Base-by-base conservation (phyloP, 2,113 vertebrate genomes). In the Sceloporus tristichus region DNA sequence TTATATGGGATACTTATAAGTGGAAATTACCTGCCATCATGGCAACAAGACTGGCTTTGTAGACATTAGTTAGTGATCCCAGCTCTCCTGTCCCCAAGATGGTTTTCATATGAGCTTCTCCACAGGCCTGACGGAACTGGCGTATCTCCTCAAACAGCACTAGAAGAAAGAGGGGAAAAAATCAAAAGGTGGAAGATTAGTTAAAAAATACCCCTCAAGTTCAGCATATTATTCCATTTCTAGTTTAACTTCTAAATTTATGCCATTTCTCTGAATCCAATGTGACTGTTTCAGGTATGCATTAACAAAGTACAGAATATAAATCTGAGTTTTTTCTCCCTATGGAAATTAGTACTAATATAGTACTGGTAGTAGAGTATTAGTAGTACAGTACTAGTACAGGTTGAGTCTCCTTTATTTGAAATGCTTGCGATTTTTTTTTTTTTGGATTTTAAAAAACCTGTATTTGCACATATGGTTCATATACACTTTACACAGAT, bases 31-130 rank as follows among this genome's bases (percentile, higher is more conserved):
- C 99, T 90, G 99, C 99, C 99, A 99, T 99, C 98, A 99, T 99
- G n/a, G 98, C 97, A 14, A 99, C 96, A 95, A 99, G 97, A 73
- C 99, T 99, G 96, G 98, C 98, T 93, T 98, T 98, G 96, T 99
- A 99, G 96, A 99, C 96, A 2, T 98, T 99, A 84, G 97, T 97
- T 91, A 98, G 98, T 62, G 97, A 98, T 21, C 98, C 98, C 70
- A 99, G 97, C 87, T 99, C 99, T 92, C 99, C 99, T 0, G 98
- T 97, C 1, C 98, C 98, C 94, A 99, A 91, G 95, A 99, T 99
- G 84, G 98, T 98, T 97, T 99, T 99, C 98, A 99, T 98, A 92
- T 98, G 98, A 56, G 97, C 98, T 1, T 98, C 95, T 40, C 98
- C 98, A 29, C 98, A 99, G 79, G 98, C 98, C 56, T 98, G 91